A percentile compares a stretch with the other conserved stretches of the same genome.
Evolutionary conservation across 2,797 vertebrate genomes (phyloP).

Genomic region (Sebastes melanostomus): DNA sequence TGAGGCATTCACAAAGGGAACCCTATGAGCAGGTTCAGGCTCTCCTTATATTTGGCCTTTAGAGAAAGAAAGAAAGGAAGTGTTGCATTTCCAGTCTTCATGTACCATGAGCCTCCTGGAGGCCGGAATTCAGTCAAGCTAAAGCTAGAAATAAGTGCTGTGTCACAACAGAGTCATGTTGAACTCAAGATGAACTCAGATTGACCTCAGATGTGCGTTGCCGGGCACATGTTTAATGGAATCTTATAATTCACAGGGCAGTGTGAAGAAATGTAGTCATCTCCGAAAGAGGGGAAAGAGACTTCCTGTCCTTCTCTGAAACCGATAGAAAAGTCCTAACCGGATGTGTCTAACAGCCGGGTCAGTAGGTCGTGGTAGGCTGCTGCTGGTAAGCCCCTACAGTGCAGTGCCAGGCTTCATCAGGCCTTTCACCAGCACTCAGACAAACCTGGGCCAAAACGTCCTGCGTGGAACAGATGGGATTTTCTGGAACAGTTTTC

Average conservation of each 20-base stretch:
- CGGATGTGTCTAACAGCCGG: conserved; percentile 32
- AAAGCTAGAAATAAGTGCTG: conserved; percentile 53
- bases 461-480: conserved; percentile 45
- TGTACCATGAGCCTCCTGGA: conserved; percentile 46
- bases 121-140: conserved; percentile 50
- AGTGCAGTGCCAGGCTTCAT: conserved; percentile 67
- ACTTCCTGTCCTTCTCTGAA: conserved; percentile 20
- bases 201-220: conserved; percentile 63
- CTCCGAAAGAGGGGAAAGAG: conserved; percentile 12
- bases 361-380: conserved; percentile 43
- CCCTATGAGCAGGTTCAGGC: conserved; percentile 38
- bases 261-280: conserved; percentile 30
- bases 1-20: conserved; percentile 57
- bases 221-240: conserved; percentile 41
- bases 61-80: conserved; percentile 39
- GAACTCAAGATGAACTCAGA: conserved; percentile 42
- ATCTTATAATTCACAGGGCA: conserved; percentile 38
- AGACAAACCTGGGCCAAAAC: conserved; percentile 44
- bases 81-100: conserved; percentile 65
- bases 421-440: conserved; percentile 66
- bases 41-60: conserved; percentile 57
- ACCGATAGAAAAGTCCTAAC: conserved; percentile 23
- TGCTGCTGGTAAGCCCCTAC: conserved; percentile 40
- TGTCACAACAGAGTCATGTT: conserved; percentile 30
- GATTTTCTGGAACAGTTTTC: conserved; percentile 45